These are phyloP conservation scores for Turritopsis rubra DNA, from an alignment of 30 jellyfish, hydroid and myxozoan species.

Conservation along the genomic window DNA sequence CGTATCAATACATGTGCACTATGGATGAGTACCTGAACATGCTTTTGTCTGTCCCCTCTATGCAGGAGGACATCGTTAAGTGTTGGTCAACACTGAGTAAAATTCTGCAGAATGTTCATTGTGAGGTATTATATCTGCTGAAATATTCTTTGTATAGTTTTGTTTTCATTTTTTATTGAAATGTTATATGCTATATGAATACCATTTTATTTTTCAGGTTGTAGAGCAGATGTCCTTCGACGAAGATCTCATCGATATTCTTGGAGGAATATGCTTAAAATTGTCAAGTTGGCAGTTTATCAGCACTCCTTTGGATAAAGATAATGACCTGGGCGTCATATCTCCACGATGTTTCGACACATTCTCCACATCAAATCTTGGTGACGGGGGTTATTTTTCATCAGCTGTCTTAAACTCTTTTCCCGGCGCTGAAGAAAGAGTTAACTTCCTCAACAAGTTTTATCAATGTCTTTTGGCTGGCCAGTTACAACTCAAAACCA, in stretches of 20 bases:
- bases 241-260: neutral
- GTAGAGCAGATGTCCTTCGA: neutral
- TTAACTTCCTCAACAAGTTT: neutral
- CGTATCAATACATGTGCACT: neutral
- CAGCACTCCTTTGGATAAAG: neutral
- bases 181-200: too few species aligned
- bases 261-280: neutral
- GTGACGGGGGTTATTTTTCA: neutral
- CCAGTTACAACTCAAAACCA: neutral
- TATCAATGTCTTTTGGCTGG: neutral
- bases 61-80: neutral
- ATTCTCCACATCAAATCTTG: neutral
- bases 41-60: neutral
- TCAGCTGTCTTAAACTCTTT: neutral
- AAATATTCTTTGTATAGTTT: neutral
- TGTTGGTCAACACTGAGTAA: neutral
- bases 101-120: neutral
- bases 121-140: neutral
- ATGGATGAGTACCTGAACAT: neutral
- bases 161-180: too few species aligned
- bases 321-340: neutral
- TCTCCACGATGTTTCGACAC: neutral
- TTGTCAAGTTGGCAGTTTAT: neutral
- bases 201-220: too few species aligned
- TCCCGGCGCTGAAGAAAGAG: neutral